Conservation (phyloP, 2,113 vertebrate species). For the Dipodomys merriami region DNA sequence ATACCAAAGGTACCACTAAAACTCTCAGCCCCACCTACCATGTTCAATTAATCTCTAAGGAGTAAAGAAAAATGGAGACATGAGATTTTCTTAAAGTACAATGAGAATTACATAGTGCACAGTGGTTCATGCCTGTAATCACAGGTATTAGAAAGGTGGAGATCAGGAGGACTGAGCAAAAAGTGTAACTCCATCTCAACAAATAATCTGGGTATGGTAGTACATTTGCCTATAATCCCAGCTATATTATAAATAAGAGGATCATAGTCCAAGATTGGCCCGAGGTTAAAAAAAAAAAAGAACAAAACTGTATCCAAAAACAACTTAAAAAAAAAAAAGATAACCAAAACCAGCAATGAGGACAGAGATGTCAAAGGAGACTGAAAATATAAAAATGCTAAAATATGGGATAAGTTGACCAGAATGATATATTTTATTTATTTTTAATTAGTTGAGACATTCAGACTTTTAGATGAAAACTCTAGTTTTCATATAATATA, state of each 20-base stretch:
- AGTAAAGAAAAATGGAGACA: neutral
- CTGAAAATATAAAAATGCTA: neutral
- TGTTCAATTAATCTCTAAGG: neutral
- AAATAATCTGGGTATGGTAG: too few relatives aligned
- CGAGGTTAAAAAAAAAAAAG: too few relatives aligned
- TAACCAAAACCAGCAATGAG: neutral
- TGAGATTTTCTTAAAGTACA: neutral
- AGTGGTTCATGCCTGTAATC: too few relatives aligned
- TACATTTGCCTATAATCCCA: neutral
- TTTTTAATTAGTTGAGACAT: conserved; percentile 10
- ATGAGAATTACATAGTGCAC: neutral
- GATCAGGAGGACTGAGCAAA: too few relatives aligned
- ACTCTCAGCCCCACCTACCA: neutral
- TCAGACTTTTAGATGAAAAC: neutral
- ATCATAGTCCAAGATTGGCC: neutral
- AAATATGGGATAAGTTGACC: neutral
- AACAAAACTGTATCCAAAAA: too few relatives aligned
- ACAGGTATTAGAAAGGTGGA: too few relatives aligned
- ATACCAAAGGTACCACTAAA: neutral
- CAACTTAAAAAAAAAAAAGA: too few relatives aligned
- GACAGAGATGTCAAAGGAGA: conserved; percentile 35
- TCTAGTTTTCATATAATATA: neutral
- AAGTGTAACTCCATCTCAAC: too few relatives aligned
- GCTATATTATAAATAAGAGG: neutral
- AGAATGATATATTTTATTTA: conserved; percentile 27